These are phyloP conservation scores for Hirundo rustica DNA, from an alignment of 2,797 vertebrate species.

Conservation along the genomic window DNA sequence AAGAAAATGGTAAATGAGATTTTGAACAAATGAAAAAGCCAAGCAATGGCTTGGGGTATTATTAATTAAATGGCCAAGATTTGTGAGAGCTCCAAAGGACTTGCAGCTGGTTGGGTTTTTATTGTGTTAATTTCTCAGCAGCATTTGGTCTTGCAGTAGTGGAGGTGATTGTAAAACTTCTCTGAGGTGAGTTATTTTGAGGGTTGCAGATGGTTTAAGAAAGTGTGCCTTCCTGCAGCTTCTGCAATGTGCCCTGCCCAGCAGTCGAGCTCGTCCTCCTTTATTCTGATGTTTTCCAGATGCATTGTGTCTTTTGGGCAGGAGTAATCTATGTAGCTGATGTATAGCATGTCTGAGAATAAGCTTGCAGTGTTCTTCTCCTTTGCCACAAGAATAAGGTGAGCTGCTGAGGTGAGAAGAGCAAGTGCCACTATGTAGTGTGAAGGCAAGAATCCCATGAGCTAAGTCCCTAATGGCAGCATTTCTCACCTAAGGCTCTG, in stretches of 20 bases:
- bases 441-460: neutral
- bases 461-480: neutral
- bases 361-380: neutral
- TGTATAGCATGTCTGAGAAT: neutral
- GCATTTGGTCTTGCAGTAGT: neutral
- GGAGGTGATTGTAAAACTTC: neutral
- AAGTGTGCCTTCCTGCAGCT: neutral
- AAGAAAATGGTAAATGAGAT: neutral
- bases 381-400: neutral
- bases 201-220: neutral
- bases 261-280: neutral
- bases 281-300: neutral
- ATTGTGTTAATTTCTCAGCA: neutral
- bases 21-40: neutral
- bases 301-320: neutral
- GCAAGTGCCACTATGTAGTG: accelerated
- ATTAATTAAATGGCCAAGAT: neutral
- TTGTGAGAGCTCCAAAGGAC: neutral
- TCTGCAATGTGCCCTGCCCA: neutral
- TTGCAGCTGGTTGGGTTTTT: neutral
- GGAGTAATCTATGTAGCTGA: neutral
- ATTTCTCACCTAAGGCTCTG: neutral
- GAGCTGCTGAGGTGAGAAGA: neutral
- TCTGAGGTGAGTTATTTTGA: neutral
- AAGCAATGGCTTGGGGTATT: neutral